Conservation (phyloP, 1,140 invertebrate species). For the Akabosia matsudoensis region DNA sequence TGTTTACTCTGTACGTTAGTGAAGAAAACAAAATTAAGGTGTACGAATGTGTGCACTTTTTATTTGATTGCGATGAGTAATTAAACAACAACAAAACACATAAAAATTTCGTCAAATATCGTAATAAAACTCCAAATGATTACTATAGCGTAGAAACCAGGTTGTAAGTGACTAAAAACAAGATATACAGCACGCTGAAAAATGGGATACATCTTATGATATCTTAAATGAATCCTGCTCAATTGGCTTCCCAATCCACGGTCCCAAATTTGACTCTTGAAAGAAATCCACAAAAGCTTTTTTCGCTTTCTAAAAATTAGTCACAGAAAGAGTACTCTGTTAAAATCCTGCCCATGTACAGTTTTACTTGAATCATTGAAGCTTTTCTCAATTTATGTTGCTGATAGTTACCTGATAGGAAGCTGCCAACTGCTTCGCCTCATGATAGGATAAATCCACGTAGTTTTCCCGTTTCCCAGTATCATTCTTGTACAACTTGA, state of each 20-base stretch:
- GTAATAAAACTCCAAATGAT: too few relatives aligned
- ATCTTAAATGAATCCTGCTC: slow-evolving; percentile 42
- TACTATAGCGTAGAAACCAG: too few relatives aligned
- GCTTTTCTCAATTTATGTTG: too few relatives aligned
- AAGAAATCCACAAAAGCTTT: slow-evolving; percentile 30
- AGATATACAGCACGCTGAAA: neutral
- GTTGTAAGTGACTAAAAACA: neutral
- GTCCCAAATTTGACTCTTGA: slow-evolving; percentile 33
- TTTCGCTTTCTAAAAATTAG: slow-evolving; percentile 27
- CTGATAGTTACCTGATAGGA: slow-evolving; percentile 41
- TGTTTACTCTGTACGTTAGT: too few relatives aligned
- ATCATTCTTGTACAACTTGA: slow-evolving; percentile 34
- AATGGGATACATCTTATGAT: neutral
- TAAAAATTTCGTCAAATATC: too few relatives aligned
- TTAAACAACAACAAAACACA: too few relatives aligned
- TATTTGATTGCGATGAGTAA: too few relatives aligned
- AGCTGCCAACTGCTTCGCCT: slow-evolving; percentile 35
- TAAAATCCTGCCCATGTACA: neutral
- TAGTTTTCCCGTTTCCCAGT: slow-evolving; percentile 28
- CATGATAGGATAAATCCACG: slow-evolving; percentile 27
- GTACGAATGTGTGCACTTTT: too few relatives aligned
- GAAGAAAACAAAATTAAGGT: too few relatives aligned
- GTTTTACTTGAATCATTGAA: neutral
- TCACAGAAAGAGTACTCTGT: neutral
- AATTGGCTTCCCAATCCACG: slow-evolving; percentile 43